Base-by-base conservation (phyloP, 2,888 invertebrate species). In the Troilus luridus region DNA sequence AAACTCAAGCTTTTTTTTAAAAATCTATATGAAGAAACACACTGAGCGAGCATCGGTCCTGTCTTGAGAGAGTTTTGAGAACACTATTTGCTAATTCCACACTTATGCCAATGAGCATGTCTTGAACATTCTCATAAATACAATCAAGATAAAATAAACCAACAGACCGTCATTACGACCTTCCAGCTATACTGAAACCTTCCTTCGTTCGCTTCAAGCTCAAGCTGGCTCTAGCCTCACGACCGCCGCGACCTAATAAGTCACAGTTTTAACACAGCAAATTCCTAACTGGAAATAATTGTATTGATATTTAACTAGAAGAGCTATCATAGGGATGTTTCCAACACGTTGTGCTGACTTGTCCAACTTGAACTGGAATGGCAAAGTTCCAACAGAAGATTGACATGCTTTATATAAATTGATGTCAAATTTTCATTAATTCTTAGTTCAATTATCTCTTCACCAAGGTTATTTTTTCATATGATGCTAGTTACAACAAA, bases 151-250 rank as follows among this genome's bases (percentile, higher is more conserved):
- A 62, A 67, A 89, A 24, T 11, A 90, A 72, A 90, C 0, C 21
- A 72, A 90, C 90, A 90, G 90, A 90, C 90, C 90, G 59, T 90
- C 41, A 41, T 41, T 56, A 85, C 12, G 85, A 85, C 56, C 85
- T 85, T 58, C 64, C 85, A 62, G 72, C 81, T 21, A 67, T 81
- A 81, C n/a, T 88, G 60, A 90, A 90, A 62, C 72, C 90, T 54
- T 90, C 90, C 64, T 90, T 90, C 2, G 90, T 90, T 54, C 90
- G 81, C 64, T 60, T 90, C 60, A 64, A 54, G 17, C 85, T 58
- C 54, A 90, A 27, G 88, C 62, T 62, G 62, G 90, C 90, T 56
- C 85, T 60, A 24, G 90, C 90, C 24, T 88, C 90, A 24, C 90
- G 90, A 17, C 81, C 64, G 27, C 81, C 81, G 8, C 90, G 90